A percentile compares a stretch with the other conserved stretches of the same genome.
Conservation (phyloP, 2,113 vertebrate species). For the Gallinago media region DNA sequence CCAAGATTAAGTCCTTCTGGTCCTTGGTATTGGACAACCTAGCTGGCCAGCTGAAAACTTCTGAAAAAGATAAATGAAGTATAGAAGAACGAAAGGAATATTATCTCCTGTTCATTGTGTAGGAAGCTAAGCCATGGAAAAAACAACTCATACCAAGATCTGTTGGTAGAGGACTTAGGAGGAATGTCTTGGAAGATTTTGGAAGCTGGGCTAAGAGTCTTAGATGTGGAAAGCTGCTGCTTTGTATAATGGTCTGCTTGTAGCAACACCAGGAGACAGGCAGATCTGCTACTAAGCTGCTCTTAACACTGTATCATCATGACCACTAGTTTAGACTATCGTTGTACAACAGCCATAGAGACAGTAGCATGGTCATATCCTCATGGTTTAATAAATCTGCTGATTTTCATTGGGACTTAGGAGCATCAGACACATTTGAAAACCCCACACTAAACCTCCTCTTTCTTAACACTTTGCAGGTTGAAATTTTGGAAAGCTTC, state of each 20-base stretch:
- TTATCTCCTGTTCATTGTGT: not conserved
- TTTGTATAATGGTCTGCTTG: not conserved
- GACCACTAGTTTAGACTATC: not conserved
- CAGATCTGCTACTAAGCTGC: not conserved
- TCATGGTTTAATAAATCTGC: not conserved
- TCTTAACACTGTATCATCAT: accelerated
- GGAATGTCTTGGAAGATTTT: not conserved
- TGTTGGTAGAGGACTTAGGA: not conserved
- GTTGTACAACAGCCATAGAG: not conserved
- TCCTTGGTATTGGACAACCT: not conserved
- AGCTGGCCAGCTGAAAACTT: not conserved
- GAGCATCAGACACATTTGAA: not conserved
- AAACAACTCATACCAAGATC: not conserved
- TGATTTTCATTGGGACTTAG: not conserved
- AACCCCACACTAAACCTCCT: not conserved
- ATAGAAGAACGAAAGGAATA: not conserved
- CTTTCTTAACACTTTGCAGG: not conserved
- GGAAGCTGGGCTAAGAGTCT: not conserved
- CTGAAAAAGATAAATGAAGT: not conserved
- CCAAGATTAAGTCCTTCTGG: not conserved
- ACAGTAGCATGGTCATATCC: accelerated
- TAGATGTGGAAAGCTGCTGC: not conserved
- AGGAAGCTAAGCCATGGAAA: not conserved
- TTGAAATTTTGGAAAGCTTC: not conserved
- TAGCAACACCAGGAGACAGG: not conserved